Percentiles rank a stretch among this genome's conserved stretches.
phyloP scores from a whole-genome alignment of 1,140 invertebrate genomes.

The Calycopis cecrops region DNA sequence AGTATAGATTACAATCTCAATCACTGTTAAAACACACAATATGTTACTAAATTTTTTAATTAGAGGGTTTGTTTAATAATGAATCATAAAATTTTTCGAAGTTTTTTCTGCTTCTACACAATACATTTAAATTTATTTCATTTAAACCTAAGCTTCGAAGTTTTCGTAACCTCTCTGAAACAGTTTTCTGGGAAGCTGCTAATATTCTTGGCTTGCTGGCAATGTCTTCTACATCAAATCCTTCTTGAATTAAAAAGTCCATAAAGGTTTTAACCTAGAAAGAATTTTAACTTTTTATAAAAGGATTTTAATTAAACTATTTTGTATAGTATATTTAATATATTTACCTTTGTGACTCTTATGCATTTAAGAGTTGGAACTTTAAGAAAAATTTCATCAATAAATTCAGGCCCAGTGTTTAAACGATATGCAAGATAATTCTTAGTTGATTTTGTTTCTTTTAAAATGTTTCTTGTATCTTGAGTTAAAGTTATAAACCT shows the following conservation, averaged over 20 bases:
- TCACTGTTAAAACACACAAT: too few species aligned
- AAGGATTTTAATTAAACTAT: neutral
- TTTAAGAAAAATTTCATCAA: slow-evolving; percentile 59
- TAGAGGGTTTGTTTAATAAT: neutral
- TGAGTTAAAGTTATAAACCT: slow-evolving; percentile 55
- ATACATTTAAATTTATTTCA: slow-evolving; percentile 64
- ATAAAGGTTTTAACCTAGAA: slow-evolving; percentile 64
- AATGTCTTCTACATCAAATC: slow-evolving; percentile 59
- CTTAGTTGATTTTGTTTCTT: slow-evolving; percentile 52
- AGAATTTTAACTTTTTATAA: slow-evolving; percentile 17
- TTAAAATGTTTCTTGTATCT: slow-evolving; percentile 59
- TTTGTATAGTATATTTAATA: too few species aligned
- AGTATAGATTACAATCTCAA: too few species aligned
- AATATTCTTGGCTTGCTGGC: slow-evolving; percentile 56
- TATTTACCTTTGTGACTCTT: slow-evolving; percentile 54
- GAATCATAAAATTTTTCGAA: slow-evolving; percentile 62
- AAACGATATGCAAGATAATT: slow-evolving; percentile 60
- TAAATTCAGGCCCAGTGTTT: slow-evolving; percentile 46
- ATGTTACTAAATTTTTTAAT: neutral
- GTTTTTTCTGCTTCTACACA: slow-evolving; percentile 64
- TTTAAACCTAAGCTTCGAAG: slow-evolving; percentile 44
- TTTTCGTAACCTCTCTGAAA: slow-evolving; percentile 51
- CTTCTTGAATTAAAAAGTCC: slow-evolving; percentile 60
- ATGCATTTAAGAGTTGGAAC: slow-evolving; percentile 53
- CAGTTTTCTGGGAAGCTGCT: slow-evolving; percentile 58